phyloP scores from a whole-genome alignment of 1,140 invertebrate genomes.

The Eupristina koningsbergeri region DNA sequence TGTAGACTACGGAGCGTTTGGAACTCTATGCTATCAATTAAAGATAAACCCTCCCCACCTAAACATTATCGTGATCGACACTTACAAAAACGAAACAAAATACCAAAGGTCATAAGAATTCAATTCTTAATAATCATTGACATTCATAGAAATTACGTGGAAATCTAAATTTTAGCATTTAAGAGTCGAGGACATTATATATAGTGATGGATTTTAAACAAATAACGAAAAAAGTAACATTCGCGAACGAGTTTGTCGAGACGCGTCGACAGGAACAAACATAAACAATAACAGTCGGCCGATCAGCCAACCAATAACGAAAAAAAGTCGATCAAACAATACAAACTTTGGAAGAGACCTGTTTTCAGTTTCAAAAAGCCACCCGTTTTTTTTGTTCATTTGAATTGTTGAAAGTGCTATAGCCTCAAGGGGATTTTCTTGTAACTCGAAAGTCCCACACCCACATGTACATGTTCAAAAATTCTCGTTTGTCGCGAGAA shows the following conservation, averaged over 20 bases:
- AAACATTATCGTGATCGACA: constrained; percentile 51
- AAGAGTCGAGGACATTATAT: constrained; percentile 48
- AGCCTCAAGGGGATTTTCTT: constrained; percentile 44
- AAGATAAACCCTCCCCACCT: constrained; percentile 57
- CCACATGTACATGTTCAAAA: constrained; percentile 22
- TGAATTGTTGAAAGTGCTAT: constrained; percentile 45
- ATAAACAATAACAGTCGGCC: background rate
- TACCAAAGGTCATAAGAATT: constrained; percentile 7
- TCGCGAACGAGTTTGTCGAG: constrained; percentile 46
- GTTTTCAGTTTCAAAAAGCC: constrained; percentile 43
- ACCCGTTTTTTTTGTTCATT: constrained; percentile 28
- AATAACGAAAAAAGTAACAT: constrained; percentile 5
- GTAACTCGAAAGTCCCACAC: constrained; percentile 38
- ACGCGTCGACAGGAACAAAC: background rate
- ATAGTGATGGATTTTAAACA: constrained; percentile 13
- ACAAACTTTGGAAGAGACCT: constrained; percentile 14
- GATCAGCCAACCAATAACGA: background rate
- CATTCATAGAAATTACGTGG: constrained; percentile 1
- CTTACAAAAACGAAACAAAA: constrained; percentile 39
- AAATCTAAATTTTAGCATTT: constrained; percentile 26
- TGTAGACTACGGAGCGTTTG: constrained; percentile 74
- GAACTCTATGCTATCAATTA: constrained; percentile 73
- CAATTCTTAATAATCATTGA: constrained; percentile 18
- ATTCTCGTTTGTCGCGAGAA: background rate
- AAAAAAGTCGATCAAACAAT: constrained; percentile 41